Evolutionary conservation across 2,797 vertebrate genomes (phyloP).

Genomic region (Oceanodroma leucorhoa): DNA sequence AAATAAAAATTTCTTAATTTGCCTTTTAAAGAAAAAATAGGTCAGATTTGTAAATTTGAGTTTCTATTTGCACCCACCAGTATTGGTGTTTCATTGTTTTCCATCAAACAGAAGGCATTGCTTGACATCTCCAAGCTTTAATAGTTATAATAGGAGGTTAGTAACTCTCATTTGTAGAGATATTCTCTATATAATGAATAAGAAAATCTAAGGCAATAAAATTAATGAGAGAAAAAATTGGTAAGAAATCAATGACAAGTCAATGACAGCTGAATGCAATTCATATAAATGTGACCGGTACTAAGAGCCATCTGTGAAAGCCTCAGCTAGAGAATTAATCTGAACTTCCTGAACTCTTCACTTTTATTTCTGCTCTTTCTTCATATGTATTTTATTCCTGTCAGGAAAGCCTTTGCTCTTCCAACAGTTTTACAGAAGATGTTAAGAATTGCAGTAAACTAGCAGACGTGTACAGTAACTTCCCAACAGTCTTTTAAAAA

Average conservation of each 20-base stretch:
- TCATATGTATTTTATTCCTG: slow-evolving; percentile 29
- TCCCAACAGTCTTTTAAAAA: background rate
- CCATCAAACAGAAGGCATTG: background rate
- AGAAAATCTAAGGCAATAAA: slow-evolving; percentile 35
- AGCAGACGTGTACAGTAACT: background rate
- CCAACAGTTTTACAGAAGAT: slow-evolving; percentile 41
- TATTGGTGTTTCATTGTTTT: background rate
- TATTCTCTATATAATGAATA: background rate
- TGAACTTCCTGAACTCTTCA: slow-evolving; percentile 56
- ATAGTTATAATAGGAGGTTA: background rate
- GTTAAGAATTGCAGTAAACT: slow-evolving; percentile 27
- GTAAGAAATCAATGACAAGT: slow-evolving; percentile 52
- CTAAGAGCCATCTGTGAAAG: slow-evolving; percentile 28
- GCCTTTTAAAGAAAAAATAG: background rate
- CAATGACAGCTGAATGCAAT: slow-evolving; percentile 36
- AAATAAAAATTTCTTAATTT: background rate
- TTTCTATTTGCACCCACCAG: background rate
- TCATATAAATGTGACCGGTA: background rate
- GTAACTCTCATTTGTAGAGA: background rate
- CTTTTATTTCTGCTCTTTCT: slow-evolving; percentile 50
- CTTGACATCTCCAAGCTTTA: background rate
- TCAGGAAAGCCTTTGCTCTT: slow-evolving; percentile 59
- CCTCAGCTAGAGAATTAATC: slow-evolving; percentile 9
- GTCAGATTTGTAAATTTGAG: background rate
- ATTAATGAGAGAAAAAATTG: slow-evolving; percentile 50